These are phyloP conservation scores for Heliconius ismenius DNA, from an alignment of 2,888 invertebrate genomes.

Conservation along the genomic window DNA sequence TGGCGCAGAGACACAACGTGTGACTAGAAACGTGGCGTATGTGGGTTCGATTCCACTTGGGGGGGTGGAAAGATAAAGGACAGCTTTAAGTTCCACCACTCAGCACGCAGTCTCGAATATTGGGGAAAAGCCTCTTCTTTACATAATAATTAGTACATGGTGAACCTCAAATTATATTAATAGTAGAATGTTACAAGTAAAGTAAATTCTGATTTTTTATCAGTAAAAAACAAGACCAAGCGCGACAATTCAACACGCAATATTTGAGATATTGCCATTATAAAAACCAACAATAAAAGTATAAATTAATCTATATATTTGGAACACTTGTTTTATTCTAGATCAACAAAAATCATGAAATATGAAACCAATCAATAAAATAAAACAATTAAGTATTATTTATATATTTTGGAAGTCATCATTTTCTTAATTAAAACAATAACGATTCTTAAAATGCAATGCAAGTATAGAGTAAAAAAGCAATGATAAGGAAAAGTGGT, in stretches of 20 bases:
- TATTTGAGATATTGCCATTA: too few relatives aligned
- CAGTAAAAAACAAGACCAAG: too few relatives aligned
- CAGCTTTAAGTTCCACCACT: background rate
- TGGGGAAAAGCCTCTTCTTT: background rate
- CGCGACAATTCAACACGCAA: too few relatives aligned
- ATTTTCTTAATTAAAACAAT: background rate
- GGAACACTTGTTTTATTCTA: background rate
- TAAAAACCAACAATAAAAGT: too few relatives aligned
- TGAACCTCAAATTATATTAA: too few relatives aligned
- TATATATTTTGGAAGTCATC: background rate
- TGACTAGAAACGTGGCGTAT: background rate
- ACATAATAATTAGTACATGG: background rate
- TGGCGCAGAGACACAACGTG: too few relatives aligned
- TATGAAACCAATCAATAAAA: constrained; percentile 1
- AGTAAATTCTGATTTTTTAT: too few relatives aligned
- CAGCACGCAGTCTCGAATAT: background rate
- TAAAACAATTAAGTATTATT: background rate
- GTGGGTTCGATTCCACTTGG: too few relatives aligned
- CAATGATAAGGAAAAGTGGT: background rate
- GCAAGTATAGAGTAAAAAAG: background rate
- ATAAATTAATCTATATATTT: background rate
- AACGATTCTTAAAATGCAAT: constrained; percentile 38
- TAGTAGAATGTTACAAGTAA: too few relatives aligned
- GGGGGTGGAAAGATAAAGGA: background rate
- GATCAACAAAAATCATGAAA: background rate